Evolutionary conservation across 2,797 vertebrate species (phyloP).

Genomic region (Protonibea diacanthus): DNA sequence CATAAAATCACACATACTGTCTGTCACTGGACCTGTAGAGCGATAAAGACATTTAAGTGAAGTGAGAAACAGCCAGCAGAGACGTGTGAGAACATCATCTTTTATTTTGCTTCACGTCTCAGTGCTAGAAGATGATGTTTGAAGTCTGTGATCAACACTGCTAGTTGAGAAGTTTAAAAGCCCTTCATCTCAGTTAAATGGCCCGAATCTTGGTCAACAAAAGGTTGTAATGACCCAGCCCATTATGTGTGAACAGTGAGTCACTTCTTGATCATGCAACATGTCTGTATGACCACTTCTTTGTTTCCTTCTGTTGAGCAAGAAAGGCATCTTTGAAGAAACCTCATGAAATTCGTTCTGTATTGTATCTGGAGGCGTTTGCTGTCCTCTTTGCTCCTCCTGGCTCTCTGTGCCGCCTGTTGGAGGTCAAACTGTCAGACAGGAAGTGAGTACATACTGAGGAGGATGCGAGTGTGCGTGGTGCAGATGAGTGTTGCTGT

Average conservation of each 20-base stretch:
- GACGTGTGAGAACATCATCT: too few species aligned
- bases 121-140: neutral
- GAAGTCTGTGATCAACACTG: constrained; percentile 4
- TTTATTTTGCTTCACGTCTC: too few species aligned
- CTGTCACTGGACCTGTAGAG: neutral
- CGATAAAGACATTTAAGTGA: neutral
- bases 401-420: constrained; percentile 39
- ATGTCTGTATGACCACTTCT: constrained; percentile 26
- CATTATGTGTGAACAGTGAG: constrained; percentile 32
- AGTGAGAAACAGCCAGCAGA: neutral
- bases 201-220: constrained; percentile 45
- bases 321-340: constrained; percentile 42
- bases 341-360: constrained; percentile 59
- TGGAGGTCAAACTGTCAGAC: constrained; percentile 61
- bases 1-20: neutral
- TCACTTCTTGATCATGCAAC: constrained; percentile 29
- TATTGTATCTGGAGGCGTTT: constrained; percentile 61
- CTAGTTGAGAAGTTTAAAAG: constrained; percentile 32
- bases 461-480: constrained; percentile 60
- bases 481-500: constrained; percentile 68
- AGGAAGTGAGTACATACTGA: constrained; percentile 74
- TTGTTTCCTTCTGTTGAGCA: constrained; percentile 36
- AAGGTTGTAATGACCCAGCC: constrained; percentile 13
- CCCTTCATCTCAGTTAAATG: constrained; percentile 20
- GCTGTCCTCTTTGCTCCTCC: constrained; percentile 46